These are phyloP conservation scores for Exephanes ischioxanthus DNA, from an alignment of 2,888 invertebrate genomes.

Conservation along the genomic window DNA sequence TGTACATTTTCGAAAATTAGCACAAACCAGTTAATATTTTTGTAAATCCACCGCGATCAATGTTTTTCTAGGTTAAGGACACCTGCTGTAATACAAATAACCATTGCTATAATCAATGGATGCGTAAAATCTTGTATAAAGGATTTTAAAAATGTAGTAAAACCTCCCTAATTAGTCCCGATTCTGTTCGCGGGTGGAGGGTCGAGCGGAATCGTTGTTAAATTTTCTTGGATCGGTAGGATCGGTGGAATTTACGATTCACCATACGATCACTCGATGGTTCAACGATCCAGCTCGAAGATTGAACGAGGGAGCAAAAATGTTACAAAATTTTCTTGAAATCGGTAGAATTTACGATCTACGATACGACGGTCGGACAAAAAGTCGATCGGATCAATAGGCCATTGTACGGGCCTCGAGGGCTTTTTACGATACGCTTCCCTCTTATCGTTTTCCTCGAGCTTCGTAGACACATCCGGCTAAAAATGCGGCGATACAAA, in stretches of 20 bases:
- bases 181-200: no score
- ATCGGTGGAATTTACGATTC: background rate
- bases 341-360: background rate
- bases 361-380: background rate
- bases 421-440: conserved; percentile 9
- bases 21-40: no score
- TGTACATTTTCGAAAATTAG: no score
- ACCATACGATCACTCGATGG: background rate
- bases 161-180: no score
- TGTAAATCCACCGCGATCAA: no score
- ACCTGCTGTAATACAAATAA: no score
- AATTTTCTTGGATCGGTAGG: background rate
- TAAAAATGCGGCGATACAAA: conserved; percentile 38
- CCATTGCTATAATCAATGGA: no score
- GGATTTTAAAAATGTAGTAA: no score
- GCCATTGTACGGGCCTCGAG: background rate
- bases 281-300: background rate
- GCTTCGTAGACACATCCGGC: conserved; percentile 7
- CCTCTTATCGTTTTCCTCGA: conserved; percentile 1
- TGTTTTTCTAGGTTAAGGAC: no score
- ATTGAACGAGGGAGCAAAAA: background rate
- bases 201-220: no score
- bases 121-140: no score
- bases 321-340: background rate
- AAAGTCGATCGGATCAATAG: conserved; percentile 11